Evolutionary conservation across 2,888 invertebrate species (phyloP).

Genomic region (Lithodes maja): DNA sequence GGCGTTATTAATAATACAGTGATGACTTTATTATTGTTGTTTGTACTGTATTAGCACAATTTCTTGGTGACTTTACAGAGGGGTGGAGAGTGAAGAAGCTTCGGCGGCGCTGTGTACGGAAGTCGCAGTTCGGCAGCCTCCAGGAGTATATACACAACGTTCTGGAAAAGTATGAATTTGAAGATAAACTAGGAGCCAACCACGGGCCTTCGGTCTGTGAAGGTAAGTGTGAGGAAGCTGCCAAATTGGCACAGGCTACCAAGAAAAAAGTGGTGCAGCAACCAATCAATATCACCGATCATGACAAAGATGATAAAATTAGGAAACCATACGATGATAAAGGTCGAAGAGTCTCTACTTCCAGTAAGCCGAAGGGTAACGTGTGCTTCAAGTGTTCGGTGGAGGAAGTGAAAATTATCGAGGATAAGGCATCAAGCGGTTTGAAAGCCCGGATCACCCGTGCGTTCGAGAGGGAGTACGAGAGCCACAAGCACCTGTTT

Average conservation of each 20-base stretch:
- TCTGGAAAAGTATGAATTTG: slow-evolving; percentile 51
- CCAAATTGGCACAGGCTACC: background rate
- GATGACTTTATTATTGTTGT: no score
- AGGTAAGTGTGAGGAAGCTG: background rate
- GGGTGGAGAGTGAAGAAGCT: slow-evolving; percentile 47
- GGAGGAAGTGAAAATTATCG: no score
- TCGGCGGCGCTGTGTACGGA: slow-evolving; percentile 53
- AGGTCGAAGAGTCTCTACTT: background rate
- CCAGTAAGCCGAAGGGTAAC: background rate
- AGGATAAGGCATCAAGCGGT: background rate
- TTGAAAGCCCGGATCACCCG: background rate
- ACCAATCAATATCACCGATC: background rate
- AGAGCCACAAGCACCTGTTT: slow-evolving; percentile 41
- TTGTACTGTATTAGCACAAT: no score
- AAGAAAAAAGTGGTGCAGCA: background rate
- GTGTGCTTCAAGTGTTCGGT: background rate
- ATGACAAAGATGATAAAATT: background rate
- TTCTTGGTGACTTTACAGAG: slow-evolving; percentile 36
- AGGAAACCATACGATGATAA: background rate
- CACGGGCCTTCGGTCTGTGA: background rate
- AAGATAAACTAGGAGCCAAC: background rate
- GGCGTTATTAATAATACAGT: no score
- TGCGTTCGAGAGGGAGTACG: slow-evolving; percentile 34
- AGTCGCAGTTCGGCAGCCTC: slow-evolving; percentile 45
- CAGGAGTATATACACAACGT: slow-evolving; percentile 41